Base-by-base conservation (phyloP, 1,140 invertebrate genomes). In the Harlomillsia oculata region DNA sequence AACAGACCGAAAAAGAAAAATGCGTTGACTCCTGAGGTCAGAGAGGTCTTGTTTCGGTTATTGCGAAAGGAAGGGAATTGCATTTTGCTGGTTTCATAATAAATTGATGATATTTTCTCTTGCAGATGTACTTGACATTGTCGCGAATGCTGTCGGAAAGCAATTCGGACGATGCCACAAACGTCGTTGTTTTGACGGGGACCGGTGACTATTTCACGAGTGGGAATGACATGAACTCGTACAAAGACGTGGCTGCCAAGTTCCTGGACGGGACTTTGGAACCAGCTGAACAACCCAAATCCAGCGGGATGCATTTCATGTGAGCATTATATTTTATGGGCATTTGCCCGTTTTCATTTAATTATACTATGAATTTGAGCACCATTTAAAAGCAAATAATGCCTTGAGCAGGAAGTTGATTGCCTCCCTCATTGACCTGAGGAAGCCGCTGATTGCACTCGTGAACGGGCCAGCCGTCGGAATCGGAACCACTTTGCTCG, bases 221-320 rank as follows among this genome's bases (percentile, higher is more conserved):
- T 66, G 80, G 80, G n/a, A 83, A 81, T 69, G 80, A 82, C 67
- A 67, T n/a, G n/a, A n/a, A n/a, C n/a, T n/a, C n/a, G n/a, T n/a
- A n/a, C n/a, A n/a, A n/a, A n/a, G n/a, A n/a, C n/a, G n/a, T n/a
- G n/a, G n/a, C n/a, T n/a, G n/a, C n/a, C n/a, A n/a, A n/a, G n/a
- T n/a, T n/a, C n/a, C n/a, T n/a, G n/a, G n/a, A n/a, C n/a, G n/a
- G n/a, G n/a, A n/a, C n/a, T n/a, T n/a, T n/a, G n/a, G n/a, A n/a
- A n/a, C n/a, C n/a, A n/a, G n/a, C n/a, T n/a, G n/a, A n/a, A n/a
- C n/a, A n/a, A n/a, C n/a, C n/a, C n/a, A n/a, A n/a, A n/a, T n/a
- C n/a, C n/a, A n/a, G n/a, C n/a, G n/a, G n/a, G n/a, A n/a, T n/a
- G n/a, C n/a, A n/a, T n/a, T n/a, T n/a, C n/a, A n/a, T n/a, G n/a